Percentiles rank a stretch among this genome's conserved stretches.
Conservation (phyloP, 2,113 vertebrate genomes). For the Sinocyclocheilus maitianheensis region DNA sequence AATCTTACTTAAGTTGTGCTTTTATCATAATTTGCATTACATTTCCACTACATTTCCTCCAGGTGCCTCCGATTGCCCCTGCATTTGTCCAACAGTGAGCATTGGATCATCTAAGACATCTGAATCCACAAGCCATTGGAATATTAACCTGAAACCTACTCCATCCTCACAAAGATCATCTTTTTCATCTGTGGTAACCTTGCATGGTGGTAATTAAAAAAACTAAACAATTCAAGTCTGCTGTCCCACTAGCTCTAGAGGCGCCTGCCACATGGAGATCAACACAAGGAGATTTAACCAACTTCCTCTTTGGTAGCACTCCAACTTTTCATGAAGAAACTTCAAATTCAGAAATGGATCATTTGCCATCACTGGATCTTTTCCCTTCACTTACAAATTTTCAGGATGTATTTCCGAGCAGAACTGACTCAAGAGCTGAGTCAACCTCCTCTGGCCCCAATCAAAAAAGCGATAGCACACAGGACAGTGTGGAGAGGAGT, state of each 20-base stretch:
- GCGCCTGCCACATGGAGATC: background rate
- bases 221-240: slow-evolving; percentile 1
- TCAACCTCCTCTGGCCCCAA: background rate
- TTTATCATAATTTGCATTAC: background rate
- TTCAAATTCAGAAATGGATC: background rate
- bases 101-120: slow-evolving; percentile 2
- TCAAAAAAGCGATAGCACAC: slow-evolving; percentile 11
- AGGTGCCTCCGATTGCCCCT: slow-evolving; percentile 51
- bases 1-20: background rate
- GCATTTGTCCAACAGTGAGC: slow-evolving; percentile 49
- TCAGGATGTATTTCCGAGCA: background rate
- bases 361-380: background rate
- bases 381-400: background rate
- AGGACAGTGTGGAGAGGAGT: slow-evolving; percentile 12
- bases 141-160: slow-evolving; percentile 11
- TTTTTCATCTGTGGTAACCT: background rate
- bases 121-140: slow-evolving; percentile 38
- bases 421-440: background rate
- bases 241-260: background rate
- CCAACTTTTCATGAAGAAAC: slow-evolving; percentile 19
- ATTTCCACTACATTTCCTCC: slow-evolving; percentile 31
- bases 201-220: background rate
- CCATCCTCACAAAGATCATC: background rate
- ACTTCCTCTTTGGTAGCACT: background rate
- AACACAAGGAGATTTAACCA: slow-evolving; percentile 12